Percentiles rank a stretch among this genome's conserved stretches.
Conservation (phyloP, 2,113 vertebrate genomes). For the Amia ocellicauda region DNA sequence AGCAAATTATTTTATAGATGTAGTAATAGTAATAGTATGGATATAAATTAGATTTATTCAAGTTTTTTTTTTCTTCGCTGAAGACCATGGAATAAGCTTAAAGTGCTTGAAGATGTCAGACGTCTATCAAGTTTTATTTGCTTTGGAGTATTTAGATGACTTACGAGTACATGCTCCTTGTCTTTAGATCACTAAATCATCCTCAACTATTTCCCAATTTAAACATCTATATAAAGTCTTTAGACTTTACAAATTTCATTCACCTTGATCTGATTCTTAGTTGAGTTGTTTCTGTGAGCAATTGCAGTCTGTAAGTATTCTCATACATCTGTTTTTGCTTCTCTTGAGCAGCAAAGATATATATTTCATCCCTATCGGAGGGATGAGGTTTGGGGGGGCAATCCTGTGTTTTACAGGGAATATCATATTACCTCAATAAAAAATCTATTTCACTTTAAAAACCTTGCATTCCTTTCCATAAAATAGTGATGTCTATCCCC, state of each 20-base stretch:
- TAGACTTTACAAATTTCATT: slow-evolving; percentile 32
- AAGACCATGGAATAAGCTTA: slow-evolving; percentile 15
- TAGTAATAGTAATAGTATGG: no score
- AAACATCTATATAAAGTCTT: slow-evolving; percentile 37
- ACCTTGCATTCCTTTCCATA: slow-evolving; percentile 8
- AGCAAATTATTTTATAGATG: no score
- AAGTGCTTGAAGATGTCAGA: slow-evolving; percentile 12
- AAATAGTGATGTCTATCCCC: not conserved
- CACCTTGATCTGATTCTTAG: slow-evolving; percentile 31
- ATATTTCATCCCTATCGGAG: slow-evolving; percentile 44
- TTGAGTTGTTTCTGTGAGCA: slow-evolving; percentile 26
- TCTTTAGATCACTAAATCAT: slow-evolving; percentile 30
- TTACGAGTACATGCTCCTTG: slow-evolving; percentile 34
- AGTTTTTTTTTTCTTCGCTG: slow-evolving; percentile 6
- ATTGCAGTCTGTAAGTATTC: slow-evolving; percentile 24
- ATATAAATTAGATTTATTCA: no score
- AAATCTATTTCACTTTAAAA: slow-evolving; percentile 11
- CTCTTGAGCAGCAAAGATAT: slow-evolving; percentile 25
- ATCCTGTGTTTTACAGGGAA: slow-evolving; percentile 30
- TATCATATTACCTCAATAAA: slow-evolving; percentile 40
- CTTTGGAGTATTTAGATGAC: slow-evolving; percentile 19
- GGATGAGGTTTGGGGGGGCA: slow-evolving; percentile 37
- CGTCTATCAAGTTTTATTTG: slow-evolving; percentile 26
- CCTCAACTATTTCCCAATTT: slow-evolving; percentile 34
- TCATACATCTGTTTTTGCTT: slow-evolving; percentile 57